Conservation (phyloP, 1,140 invertebrate species). For the Copidosoma floridanum region DNA sequence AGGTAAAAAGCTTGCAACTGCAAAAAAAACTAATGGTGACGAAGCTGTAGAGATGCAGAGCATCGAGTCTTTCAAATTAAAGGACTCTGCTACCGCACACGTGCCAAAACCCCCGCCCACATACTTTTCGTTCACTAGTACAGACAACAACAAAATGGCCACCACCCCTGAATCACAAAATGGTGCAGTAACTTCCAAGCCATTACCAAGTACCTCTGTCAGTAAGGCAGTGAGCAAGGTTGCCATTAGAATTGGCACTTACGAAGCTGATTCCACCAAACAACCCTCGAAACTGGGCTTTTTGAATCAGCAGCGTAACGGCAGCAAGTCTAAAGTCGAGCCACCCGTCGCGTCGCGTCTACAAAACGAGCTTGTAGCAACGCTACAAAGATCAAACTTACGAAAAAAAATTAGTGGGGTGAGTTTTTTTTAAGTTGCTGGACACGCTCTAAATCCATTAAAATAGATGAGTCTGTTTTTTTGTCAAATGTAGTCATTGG, state of each 20-base stretch:
- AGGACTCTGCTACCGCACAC: conserved; percentile 58
- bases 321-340: conserved; percentile 33
- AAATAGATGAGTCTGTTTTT: too few species aligned
- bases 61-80: conserved; percentile 69
- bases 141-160: conserved; percentile 12
- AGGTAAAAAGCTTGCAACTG: conserved; percentile 41
- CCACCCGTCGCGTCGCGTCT: conserved; percentile 63
- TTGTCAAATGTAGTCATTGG: too few species aligned
- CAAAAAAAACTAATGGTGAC: conserved; percentile 34
- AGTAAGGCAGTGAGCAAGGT: conserved; percentile 40
- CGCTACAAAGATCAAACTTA: conserved; percentile 71
- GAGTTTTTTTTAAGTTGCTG: conserved; percentile 40
- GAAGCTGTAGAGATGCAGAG: conserved; percentile 69
- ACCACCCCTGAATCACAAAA: too few species aligned
- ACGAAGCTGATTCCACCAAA: conserved; percentile 57
- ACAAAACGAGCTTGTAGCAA: conserved; percentile 70
- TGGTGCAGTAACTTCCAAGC: conserved; percentile 24
- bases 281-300: conserved; percentile 70
- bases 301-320: conserved; percentile 46
- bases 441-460: not conserved
- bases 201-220: conserved; percentile 4
- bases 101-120: conserved; percentile 66
- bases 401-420: conserved; percentile 68
- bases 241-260: conserved; percentile 50
- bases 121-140: conserved; percentile 64